These are phyloP conservation scores for Rhaphigaster nebulosa DNA, from an alignment of 2,888 invertebrate genomes.

Conservation along the genomic window DNA sequence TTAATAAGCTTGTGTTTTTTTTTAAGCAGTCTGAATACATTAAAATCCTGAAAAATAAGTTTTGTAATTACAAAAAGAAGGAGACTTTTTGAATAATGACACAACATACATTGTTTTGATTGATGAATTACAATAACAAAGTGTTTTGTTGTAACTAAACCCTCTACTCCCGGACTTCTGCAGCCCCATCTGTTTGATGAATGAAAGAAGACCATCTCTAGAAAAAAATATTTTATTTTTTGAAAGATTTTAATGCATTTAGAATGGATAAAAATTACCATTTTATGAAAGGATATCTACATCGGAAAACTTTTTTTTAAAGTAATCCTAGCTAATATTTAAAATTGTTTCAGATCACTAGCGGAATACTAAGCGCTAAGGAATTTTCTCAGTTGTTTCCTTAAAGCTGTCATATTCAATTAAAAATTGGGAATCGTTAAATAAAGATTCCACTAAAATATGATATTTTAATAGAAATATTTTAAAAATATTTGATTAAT, in stretches of 20 bases:
- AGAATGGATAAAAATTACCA: no score
- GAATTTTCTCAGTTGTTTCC: no score
- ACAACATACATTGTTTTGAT: background rate
- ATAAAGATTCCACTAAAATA: no score
- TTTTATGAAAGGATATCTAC: no score
- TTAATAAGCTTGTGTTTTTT: background rate
- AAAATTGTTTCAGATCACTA: no score
- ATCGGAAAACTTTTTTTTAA: no score
- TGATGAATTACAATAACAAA: background rate
- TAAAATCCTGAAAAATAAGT: background rate
- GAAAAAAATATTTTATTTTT: background rate
- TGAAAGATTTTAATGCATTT: background rate
- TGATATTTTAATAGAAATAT: no score
- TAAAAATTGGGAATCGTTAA: no score
- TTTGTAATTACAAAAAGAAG: background rate
- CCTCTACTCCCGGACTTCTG: background rate
- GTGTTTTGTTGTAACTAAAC: background rate
- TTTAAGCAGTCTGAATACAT: background rate
- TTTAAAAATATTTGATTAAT: no score
- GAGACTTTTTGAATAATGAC: background rate
- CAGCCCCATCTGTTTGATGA: background rate
- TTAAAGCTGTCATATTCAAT: no score
- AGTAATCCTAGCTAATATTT: no score
- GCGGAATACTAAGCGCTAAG: no score
- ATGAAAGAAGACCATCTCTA: background rate